Evolutionary conservation across 2,113 vertebrate genomes (phyloP), one percentile per base, ranked within the genome.

Genomic region (Cyprichromis sp.): DNA sequence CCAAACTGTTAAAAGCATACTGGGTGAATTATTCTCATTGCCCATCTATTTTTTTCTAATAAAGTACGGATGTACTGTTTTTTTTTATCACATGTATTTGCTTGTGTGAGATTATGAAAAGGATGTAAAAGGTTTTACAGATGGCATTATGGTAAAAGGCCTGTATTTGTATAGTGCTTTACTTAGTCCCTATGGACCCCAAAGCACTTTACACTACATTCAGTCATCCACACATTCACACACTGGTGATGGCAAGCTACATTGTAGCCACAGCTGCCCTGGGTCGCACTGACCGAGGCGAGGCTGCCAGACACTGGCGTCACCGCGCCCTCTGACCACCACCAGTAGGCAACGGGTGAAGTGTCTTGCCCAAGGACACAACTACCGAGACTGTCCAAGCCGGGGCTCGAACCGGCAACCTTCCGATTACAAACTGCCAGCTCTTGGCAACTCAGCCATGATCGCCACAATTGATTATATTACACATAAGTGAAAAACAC

Each of bases 221-320:
- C 47, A 50, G 16, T 50, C 16, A 50, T 19, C 1, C 47, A 17
- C 47, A 0, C 47, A 50, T 0, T 50, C 47, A 50, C 47, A 50
- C 47, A 19, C 16, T 9, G 2, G 47, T 19, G 2, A 50, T 50
- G 47, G 47, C 1, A 47, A 42, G 16, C 45, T 17, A 4, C 45
- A 17, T 50, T 50, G 4, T 17, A 47, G 16, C 16, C 45, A 47
- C 45, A 47, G 45, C 45, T 0, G 0, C 45, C 45, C 45, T 47
- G 45, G 45, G 45, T 0, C 7, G 7, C 45, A 17, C 7, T 17
- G 45, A 50, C 45, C 4, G 45, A 50, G 45, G 45, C 0, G 0
- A 17, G 45, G 16, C 16, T 50, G 45, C 45, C 2, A 7, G 16
- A 50, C 45, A 50, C 45, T 17, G 16, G 45, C 1, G 1, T 1